These are phyloP conservation scores for Macaca nemestrina DNA, from an alignment of 2,113 vertebrate genomes.

Conservation along the genomic window DNA sequence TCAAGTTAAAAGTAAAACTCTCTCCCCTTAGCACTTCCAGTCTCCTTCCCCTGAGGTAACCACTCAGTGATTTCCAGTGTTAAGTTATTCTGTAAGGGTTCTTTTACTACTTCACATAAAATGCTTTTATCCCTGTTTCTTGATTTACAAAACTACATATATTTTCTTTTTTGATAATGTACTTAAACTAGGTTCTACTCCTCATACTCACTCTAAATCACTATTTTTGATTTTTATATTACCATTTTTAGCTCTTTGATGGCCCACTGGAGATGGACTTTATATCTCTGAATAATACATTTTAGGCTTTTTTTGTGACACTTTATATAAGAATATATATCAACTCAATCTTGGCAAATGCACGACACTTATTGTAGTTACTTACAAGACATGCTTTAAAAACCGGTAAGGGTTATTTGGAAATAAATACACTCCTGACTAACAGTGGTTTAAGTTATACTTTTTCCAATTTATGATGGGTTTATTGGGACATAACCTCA, in stretches of 20 bases:
- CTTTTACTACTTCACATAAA: not conserved
- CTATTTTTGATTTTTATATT: not conserved
- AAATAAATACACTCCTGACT: not conserved
- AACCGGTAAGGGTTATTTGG: not conserved
- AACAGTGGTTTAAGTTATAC: not conserved
- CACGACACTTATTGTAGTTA: not conserved
- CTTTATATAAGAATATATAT: not conserved
- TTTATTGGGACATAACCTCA: not conserved
- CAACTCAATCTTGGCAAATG: not conserved
- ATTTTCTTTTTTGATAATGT: slow-evolving; percentile 1
- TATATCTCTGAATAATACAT: slow-evolving; percentile 1
- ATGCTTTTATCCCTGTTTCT: not conserved
- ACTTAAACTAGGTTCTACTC: not conserved
- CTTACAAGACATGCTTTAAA: slow-evolving; percentile 9
- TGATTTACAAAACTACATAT: not conserved
- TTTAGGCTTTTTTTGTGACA: not conserved
- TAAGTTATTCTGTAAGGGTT: not conserved
- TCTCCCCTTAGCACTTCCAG: not conserved
- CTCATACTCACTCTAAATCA: not conserved
- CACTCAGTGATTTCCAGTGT: not conserved
- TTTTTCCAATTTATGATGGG: not conserved
- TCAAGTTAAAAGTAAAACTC: not conserved
- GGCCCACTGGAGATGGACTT: not conserved
- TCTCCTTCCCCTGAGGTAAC: not conserved
- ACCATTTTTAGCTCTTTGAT: not conserved